Percentiles rank a stretch among this genome's conserved stretches.
phyloP scores from a whole-genome alignment of 2,113 vertebrate species.

The Hippocampus barbouri region DNA sequence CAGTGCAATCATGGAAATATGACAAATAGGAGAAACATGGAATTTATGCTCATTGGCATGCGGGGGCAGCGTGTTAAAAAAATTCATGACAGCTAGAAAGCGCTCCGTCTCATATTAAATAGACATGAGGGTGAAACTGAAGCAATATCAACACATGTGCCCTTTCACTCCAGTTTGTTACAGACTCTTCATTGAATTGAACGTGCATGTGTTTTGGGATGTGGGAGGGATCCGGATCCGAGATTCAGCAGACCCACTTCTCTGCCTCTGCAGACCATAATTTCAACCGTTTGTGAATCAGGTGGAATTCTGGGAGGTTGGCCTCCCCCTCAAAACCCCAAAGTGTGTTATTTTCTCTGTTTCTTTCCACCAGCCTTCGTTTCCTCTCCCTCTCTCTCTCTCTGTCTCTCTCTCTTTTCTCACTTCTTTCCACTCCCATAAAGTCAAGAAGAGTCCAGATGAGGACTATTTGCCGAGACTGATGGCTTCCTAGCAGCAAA shows the following conservation, averaged over 20 bases:
- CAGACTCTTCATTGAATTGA: too few relatives aligned
- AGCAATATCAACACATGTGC: too few relatives aligned
- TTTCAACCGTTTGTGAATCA: conserved; percentile 91
- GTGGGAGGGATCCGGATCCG: too few relatives aligned
- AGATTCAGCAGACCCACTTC: conserved; percentile 23
- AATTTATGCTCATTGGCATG: too few relatives aligned
- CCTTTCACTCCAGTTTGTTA: too few relatives aligned
- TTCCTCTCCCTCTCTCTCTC: conserved; percentile 32
- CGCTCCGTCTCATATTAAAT: too few relatives aligned
- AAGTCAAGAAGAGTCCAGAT: conserved; percentile 57
- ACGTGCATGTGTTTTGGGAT: too few relatives aligned
- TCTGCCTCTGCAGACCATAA: conserved; percentile 75
- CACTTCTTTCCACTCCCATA: conserved; percentile 50
- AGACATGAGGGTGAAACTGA: too few relatives aligned
- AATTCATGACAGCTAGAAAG: too few relatives aligned
- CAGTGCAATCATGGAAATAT: too few relatives aligned
- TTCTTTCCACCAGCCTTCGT: conserved; percentile 68
- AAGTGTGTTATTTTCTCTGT: conserved; percentile 73
- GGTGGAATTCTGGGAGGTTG: conserved; percentile 87
- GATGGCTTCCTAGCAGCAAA: conserved; percentile 42
- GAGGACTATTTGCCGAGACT: conserved; percentile 58
- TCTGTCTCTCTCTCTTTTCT: conserved; percentile 16
- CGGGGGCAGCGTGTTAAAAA: too few relatives aligned
- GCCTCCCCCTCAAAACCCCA: conserved; percentile 76
- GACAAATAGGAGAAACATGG: too few relatives aligned